Conservation (phyloP, 2,888 invertebrate genomes). For the Drosophila gaucha region DNA sequence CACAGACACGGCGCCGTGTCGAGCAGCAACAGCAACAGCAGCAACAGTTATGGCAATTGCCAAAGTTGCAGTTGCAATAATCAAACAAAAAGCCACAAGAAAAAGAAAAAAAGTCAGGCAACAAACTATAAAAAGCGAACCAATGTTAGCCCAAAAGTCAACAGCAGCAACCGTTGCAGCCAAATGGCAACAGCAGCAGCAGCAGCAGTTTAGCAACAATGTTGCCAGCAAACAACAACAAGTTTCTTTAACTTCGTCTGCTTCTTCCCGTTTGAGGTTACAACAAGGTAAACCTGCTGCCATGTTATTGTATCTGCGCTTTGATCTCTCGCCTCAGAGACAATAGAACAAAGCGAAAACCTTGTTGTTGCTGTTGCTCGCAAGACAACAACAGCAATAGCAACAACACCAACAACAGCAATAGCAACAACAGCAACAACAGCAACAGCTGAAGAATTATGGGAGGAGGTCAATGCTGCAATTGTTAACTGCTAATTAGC, state of each 20-base stretch:
- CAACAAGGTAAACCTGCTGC: slow-evolving; percentile 80
- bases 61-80: slow-evolving; percentile 71
- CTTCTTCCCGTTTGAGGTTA: slow-evolving; percentile 63
- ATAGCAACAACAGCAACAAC: slow-evolving; percentile 18
- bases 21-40: slow-evolving; percentile 27
- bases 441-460: slow-evolving; percentile 57
- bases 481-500: slow-evolving; percentile 79
- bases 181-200: slow-evolving; percentile 54
- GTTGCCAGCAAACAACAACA: slow-evolving; percentile 38
- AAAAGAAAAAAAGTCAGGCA: slow-evolving; percentile 21
- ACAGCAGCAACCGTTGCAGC: slow-evolving; percentile 53
- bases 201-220: slow-evolving; percentile 49
- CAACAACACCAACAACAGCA: slow-evolving; percentile 21
- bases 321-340: slow-evolving; percentile 71
- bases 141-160: slow-evolving; percentile 66
- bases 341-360: slow-evolving; percentile 75
- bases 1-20: slow-evolving; percentile 38
- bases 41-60: slow-evolving; percentile 73
- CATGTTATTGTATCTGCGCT: slow-evolving; percentile 73
- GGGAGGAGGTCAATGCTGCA: slow-evolving; percentile 79
- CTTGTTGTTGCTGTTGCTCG: slow-evolving; percentile 54
- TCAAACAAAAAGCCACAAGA: slow-evolving; percentile 65
- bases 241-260: slow-evolving; percentile 35
- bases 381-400: slow-evolving; percentile 36
- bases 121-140: slow-evolving; percentile 51